Base-by-base conservation (phyloP, 2,797 vertebrate genomes). In the Platalea minor region DNA sequence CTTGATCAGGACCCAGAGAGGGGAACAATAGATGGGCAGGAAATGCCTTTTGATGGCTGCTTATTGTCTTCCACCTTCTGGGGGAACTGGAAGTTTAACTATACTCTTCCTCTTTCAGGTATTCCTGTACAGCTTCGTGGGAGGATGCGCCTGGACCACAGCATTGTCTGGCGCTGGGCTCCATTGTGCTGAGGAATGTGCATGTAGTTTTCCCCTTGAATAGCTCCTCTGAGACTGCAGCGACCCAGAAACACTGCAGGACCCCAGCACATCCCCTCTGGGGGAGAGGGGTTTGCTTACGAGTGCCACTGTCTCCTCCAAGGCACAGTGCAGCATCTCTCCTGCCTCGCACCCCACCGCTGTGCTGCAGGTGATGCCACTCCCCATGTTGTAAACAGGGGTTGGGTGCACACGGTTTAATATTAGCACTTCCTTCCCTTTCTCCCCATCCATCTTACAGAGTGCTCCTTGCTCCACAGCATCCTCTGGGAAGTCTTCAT, bases 1-100 rank as follows among this genome's bases (percentile, higher is more conserved):
- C 46, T 69, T 31, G 61, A 57, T 39, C 89, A 33, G 33, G 64
- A 85, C 89, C 35, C 74, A 31, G 73, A 45, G 46, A 86, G 6
- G 11, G 31, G 26, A 96, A 97, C 89, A 94, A 96, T 96, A 78
- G 85, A 89, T 75, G 46, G 75, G 46, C 90, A 96, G 96, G 96
- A 97, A 97, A 94, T 83, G 79, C 87, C 79, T 92, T 96, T 80
- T 85, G 69, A 18, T 70, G 69, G 79, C 87, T 79, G 76, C 29
- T 91, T 72, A 96, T 96, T 96, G 95, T 96, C 95, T 97, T 78
- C 91, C 63, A 95, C 91, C 87, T 97, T 96, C 84, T 89, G 33
- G 75, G 93, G 89, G 79, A 97, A 96, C 92, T 92, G 94, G 94
- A 95, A 96, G 93, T 96, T 97, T 96, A 96, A 84, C 85, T 94